Evolutionary conservation across 2,113 vertebrate species (phyloP), one percentile per base, ranked within the genome.

Genomic region (Atherinomorus stipes): DNA sequence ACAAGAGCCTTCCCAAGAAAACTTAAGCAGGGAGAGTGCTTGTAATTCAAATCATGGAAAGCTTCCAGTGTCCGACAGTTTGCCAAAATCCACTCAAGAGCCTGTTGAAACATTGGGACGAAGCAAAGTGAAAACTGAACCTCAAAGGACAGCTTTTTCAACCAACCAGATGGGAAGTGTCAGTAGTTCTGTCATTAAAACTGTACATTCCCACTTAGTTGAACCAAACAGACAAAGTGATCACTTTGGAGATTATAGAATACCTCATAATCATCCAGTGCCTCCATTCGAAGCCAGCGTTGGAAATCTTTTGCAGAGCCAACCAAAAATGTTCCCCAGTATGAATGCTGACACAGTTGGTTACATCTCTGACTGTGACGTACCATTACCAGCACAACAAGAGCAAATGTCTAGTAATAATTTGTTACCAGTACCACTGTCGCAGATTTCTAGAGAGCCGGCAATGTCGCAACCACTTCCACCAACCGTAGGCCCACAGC

Each of bases 381-480:
- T 76, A 50, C 40, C 75, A 4, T 42, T 81, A 28, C 64, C 61
- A 28, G 44, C 37, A 25, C 64, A 60, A 2, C 81, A 88, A 58
- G 54, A 28, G 53, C 65, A 59, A 7, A 18, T 68, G 16, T 85
- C 77, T 58, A 75, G 22, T n/a, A 85, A 19, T 51, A 90, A 63
- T 21, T 23, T 66, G 21, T 60, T 62, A 5, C 1, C 88, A 10
- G 47, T n/a, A 26, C 19, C 64, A 3, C 76, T 73, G 11, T 45
- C 63, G 19, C 74, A 76, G 18, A 87, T 70, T 18, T 40, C 68
- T 49, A 5, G 54, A 22, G 70, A 80, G 9, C 69, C 89, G 26
- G 52, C 58, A 7, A 62, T 89, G 69, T 80, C 90, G 7, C 92
- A 90, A 51, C 80, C 80, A 10, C 87, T 89, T 66, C 91, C 83